Percentiles rank a stretch among this genome's conserved stretches.
Conservation (phyloP, 2,888 invertebrate species). For the Alloscopus bannaensis region DNA sequence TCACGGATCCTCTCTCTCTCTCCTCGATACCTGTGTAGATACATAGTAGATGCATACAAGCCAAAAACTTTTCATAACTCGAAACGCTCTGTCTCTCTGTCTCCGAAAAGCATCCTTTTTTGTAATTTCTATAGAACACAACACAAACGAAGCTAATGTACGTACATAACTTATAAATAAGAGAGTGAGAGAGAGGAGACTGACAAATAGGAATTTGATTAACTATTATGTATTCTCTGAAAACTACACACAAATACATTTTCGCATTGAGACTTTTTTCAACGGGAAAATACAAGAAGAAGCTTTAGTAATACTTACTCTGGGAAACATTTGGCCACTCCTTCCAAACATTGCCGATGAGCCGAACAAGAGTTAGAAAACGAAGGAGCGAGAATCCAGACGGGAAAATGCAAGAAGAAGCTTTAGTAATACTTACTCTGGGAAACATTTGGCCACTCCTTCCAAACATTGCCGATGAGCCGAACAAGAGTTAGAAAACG, state of each 20-base stretch:
- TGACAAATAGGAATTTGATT: constrained; percentile 33
- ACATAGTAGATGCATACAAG: not conserved
- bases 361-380: too few relatives aligned
- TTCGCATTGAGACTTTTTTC: not conserved
- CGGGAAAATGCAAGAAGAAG: too few relatives aligned
- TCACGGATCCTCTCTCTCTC: too few relatives aligned
- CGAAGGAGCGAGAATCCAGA: too few relatives aligned
- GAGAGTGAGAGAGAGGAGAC: not conserved
- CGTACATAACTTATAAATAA: not conserved
- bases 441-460: constrained; percentile 73
- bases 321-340: constrained; percentile 73
- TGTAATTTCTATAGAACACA: not conserved
- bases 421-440: constrained; percentile 73
- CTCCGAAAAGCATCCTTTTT: not conserved
- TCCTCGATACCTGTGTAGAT: too few relatives aligned
- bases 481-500: too few relatives aligned
- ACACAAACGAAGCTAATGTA: not conserved
- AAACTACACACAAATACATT: too few relatives aligned
- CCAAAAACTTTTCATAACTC: not conserved
- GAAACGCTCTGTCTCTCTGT: not conserved
- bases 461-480: constrained; percentile 72
- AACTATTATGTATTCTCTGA: constrained; percentile 4
- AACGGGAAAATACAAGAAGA: constrained; percentile 9
- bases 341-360: constrained; percentile 72
- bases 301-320: constrained; percentile 69